phyloP scores from a whole-genome alignment of 1,140 invertebrate genomes.

The Meloidogyne hapla region DNA sequence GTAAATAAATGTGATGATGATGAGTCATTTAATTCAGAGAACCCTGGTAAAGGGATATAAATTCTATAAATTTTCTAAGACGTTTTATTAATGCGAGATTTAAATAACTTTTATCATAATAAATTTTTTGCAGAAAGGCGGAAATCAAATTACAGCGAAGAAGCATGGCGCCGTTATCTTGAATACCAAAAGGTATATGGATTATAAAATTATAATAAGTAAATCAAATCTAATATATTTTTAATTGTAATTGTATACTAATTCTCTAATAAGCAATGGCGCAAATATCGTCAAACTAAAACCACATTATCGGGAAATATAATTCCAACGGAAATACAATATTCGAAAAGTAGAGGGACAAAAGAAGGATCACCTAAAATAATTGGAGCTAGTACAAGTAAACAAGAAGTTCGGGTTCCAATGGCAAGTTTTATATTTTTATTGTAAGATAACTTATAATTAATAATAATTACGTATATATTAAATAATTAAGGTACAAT shows the following conservation, averaged over 20 bases:
- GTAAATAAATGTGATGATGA: background rate
- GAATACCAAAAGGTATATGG: constrained; percentile 59
- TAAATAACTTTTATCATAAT: background rate
- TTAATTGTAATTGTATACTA: background rate
- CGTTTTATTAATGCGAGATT: background rate
- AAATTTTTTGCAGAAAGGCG: constrained; percentile 8
- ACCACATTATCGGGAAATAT: background rate
- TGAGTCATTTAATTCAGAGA: background rate
- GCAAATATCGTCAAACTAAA: constrained; percentile 27
- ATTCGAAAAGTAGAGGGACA: background rate
- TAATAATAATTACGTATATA: no score
- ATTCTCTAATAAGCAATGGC: constrained; percentile 24
- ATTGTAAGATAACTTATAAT: no score
- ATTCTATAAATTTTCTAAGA: background rate
- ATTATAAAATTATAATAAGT: background rate
- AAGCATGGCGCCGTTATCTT: constrained; percentile 60
- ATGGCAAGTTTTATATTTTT: background rate
- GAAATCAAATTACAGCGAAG: constrained; percentile 53
- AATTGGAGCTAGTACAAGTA: background rate
- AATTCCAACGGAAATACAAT: background rate
- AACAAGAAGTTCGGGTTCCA: background rate
- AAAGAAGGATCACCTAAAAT: background rate
- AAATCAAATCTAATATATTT: background rate
- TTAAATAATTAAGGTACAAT: no score
- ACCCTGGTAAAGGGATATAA: background rate